phyloP scores from a whole-genome alignment of 1,140 invertebrate genomes.

The Aleiodes sp. region DNA sequence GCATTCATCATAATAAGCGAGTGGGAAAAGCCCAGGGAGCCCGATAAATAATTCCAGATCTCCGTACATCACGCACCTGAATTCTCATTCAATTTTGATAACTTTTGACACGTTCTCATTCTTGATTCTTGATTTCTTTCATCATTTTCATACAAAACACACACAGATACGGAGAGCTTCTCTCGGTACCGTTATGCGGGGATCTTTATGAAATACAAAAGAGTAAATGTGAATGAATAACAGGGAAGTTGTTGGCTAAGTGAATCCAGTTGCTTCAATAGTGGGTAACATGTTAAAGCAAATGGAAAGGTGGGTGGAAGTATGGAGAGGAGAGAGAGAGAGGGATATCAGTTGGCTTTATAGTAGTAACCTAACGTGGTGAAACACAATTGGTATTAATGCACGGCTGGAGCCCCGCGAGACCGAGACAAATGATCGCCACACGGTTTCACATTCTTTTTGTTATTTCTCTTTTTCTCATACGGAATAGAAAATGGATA shows the following conservation, averaged over 20 bases:
- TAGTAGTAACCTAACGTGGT: conserved; percentile 2
- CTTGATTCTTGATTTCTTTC: not conserved
- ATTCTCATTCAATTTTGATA: not conserved
- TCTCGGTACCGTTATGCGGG: no score
- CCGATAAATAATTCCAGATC: conserved; percentile 4
- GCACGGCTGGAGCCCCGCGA: not conserved
- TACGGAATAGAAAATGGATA: conserved; percentile 27
- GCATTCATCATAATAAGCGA: conserved; percentile 20
- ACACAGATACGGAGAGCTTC: no score
- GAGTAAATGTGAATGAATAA: not conserved
- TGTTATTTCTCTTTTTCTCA: conserved; percentile 7
- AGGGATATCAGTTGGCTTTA: conserved; percentile 6
- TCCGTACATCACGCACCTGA: not conserved
- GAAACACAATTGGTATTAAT: conserved; percentile 31
- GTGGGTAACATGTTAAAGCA: not conserved
- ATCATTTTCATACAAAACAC: no score
- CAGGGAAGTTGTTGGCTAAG: not conserved
- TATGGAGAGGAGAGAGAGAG: no score
- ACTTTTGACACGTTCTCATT: not conserved
- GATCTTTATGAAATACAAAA: not conserved
- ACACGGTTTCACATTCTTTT: not conserved
- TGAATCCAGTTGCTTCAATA: conserved; percentile 7
- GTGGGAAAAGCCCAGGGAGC: not conserved
- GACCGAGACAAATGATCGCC: conserved; percentile 24
- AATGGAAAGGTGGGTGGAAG: conserved; percentile 1